Conservation (phyloP, 1,140 invertebrate genomes). For the Drosophila persimilis region DNA sequence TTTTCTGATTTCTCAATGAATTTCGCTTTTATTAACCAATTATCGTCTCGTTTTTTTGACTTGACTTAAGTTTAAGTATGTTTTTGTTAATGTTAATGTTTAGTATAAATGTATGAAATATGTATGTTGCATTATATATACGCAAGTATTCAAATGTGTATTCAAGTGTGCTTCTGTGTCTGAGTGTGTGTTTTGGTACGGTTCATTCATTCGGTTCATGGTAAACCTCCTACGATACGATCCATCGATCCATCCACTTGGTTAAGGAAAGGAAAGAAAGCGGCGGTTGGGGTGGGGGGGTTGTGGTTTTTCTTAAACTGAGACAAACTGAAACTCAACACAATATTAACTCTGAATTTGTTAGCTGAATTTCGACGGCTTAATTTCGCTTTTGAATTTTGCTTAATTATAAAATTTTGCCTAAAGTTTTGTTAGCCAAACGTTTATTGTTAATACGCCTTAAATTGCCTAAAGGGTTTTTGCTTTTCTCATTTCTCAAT, state of each 20-base stretch:
- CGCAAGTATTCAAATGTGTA: constrained; percentile 50
- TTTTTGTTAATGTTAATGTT: constrained; percentile 44
- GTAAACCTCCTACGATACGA: too few relatives aligned
- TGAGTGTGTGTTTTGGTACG: constrained; percentile 49
- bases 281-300: constrained; percentile 13
- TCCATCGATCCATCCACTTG: constrained; percentile 9
- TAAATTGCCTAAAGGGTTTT: constrained; percentile 81
- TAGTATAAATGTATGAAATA: constrained; percentile 82
- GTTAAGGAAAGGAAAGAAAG: constrained; percentile 43
- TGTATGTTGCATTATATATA: constrained; percentile 64
- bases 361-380: constrained; percentile 60
- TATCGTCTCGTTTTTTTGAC: constrained; percentile 64
- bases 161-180: constrained; percentile 43
- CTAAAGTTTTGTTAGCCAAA: constrained; percentile 77
- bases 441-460: constrained; percentile 83
- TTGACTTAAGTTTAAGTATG: constrained; percentile 67
- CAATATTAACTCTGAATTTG: constrained; percentile 35
- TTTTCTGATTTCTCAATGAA: constrained; percentile 64
- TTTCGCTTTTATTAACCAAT: constrained; percentile 79
- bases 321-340: constrained; percentile 42
- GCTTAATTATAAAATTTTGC: constrained; percentile 57
- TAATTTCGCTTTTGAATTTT: constrained; percentile 9
- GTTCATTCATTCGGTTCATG: constrained; percentile 19
- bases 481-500: constrained; percentile 54
- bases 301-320: not conserved